Evolutionary conservation across 1,140 invertebrate species (phyloP).

Genomic region (Aleiodes sp.): DNA sequence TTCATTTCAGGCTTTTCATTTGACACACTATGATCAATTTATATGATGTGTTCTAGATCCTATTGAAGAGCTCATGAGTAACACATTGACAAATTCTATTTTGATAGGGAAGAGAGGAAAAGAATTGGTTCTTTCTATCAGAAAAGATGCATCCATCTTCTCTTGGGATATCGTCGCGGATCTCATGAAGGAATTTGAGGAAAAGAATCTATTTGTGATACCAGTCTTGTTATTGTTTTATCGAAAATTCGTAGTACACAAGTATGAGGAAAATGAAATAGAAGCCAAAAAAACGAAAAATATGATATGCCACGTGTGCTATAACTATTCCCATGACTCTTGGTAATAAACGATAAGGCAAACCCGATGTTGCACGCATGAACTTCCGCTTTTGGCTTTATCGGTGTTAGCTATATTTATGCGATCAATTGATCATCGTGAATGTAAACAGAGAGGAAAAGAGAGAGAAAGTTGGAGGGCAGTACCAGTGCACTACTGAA

Average conservation of each 20-base stretch:
- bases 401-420: constrained; percentile 6
- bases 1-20: background rate
- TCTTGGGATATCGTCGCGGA: too few relatives aligned
- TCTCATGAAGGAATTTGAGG: too few relatives aligned
- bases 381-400: background rate
- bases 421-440: constrained; percentile 1
- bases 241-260: too few relatives aligned
- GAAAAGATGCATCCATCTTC: too few relatives aligned
- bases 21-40: background rate
- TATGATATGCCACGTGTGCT: background rate
- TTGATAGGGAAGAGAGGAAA: too few relatives aligned
- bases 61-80: background rate
- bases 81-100: background rate
- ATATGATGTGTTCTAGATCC: background rate
- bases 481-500: background rate
- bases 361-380: constrained; percentile 14
- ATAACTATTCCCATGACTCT: background rate
- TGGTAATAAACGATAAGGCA: background rate
- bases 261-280: too few relatives aligned
- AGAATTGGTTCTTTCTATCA: background rate
- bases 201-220: too few relatives aligned
- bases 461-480: too few relatives aligned
- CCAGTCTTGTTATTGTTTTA: too few relatives aligned
- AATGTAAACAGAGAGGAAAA: constrained; percentile 2
- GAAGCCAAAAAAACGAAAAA: background rate